phyloP scores from a whole-genome alignment of 2,113 vertebrate genomes.

The Tenrec ecaudatus region DNA sequence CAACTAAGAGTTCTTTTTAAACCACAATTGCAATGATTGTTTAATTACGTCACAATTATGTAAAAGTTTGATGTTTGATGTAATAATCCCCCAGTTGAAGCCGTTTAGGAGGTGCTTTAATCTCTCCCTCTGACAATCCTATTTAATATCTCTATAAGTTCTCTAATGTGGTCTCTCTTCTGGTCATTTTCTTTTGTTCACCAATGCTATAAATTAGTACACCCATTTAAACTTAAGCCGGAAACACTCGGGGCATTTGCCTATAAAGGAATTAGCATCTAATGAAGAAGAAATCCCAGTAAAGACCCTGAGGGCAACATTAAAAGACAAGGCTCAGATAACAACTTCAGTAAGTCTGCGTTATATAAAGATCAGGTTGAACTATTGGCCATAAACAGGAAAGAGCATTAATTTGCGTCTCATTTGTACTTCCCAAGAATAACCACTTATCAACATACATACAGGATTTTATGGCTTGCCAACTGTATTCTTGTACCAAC shows the following conservation, averaged over 20 bases:
- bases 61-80: constrained; percentile 8
- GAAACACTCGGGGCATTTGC: neutral
- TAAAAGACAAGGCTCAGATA: constrained; percentile 61
- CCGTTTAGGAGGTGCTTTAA: neutral
- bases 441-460: constrained; percentile 49
- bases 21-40: neutral
- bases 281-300: constrained; percentile 69
- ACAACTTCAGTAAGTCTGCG: constrained; percentile 49
- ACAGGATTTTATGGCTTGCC: constrained; percentile 10
- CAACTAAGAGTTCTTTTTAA: constrained; percentile 17
- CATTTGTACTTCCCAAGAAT: constrained; percentile 32
- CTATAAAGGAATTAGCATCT: constrained; percentile 66
- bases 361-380: constrained; percentile 67
- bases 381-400: constrained; percentile 58
- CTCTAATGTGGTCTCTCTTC: neutral
- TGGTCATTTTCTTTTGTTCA: constrained; percentile 7
- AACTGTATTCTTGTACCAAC: constrained; percentile 7
- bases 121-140: neutral
- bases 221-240: constrained; percentile 22
- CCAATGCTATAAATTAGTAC: neutral
- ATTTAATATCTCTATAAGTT: neutral
- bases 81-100: neutral
- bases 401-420: constrained; percentile 62
- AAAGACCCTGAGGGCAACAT: constrained; percentile 56
- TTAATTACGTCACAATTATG: neutral